Percentiles rank a stretch among this genome's conserved stretches.
phyloP scores from a whole-genome alignment of 1,140 invertebrate genomes.

The Ganaspis sp. region DNA sequence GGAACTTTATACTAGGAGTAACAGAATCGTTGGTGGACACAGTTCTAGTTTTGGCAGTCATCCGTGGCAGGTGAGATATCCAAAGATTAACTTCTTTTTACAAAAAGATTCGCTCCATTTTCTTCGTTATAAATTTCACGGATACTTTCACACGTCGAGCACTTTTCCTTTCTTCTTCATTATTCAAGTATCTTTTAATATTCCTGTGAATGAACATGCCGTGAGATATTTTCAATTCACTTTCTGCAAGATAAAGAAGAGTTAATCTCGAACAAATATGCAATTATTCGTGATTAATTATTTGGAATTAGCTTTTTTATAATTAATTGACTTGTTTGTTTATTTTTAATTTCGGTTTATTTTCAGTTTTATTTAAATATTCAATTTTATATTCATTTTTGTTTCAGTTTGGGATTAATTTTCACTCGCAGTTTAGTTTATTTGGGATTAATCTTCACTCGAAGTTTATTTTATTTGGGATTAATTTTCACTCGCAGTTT shows the following conservation, averaged over 20 bases:
- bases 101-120: conserved; percentile 9
- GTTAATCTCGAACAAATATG: no score
- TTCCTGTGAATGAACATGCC: neutral
- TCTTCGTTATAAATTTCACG: conserved; percentile 35
- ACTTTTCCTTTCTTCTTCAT: conserved; percentile 45
- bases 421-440: no score
- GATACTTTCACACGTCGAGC: conserved; percentile 2
- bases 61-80: conserved; percentile 88
- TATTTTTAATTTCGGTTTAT: no score
- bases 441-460: no score
- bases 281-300: no score
- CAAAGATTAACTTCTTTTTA: neutral
- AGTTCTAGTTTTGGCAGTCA: conserved; percentile 92
- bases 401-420: no score
- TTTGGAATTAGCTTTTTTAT: no score
- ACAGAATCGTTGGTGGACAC: conserved; percentile 94
- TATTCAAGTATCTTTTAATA: conserved; percentile 40
- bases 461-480: no score
- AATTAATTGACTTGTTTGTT: no score
- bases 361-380: no score
- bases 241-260: neutral
- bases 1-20: conserved; percentile 89
- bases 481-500: no score
- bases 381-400: no score
- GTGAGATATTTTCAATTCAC: neutral